These are phyloP conservation scores for Pristionchus mayeri DNA, from an alignment of 2,888 invertebrate genomes.

Conservation along the genomic window DNA sequence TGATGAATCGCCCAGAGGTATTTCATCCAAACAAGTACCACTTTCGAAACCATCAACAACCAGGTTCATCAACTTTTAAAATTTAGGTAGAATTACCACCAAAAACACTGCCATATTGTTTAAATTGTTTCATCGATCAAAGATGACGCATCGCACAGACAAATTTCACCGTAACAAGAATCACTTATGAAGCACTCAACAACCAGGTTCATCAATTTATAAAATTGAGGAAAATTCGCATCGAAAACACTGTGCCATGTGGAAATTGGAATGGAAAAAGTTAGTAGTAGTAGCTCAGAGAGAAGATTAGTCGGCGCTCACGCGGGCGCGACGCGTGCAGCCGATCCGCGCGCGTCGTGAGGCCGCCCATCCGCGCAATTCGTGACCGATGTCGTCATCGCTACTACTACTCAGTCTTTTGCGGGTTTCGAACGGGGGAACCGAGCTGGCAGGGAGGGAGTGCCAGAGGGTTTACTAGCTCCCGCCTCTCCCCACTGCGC, in stretches of 20 bases:
- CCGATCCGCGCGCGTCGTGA: constrained; percentile 1
- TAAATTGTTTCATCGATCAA: no score
- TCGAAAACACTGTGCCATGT: no score
- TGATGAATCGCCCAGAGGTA: no score
- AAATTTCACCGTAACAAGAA: neutral
- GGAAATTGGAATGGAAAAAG: no score
- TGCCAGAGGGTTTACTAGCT: neutral
- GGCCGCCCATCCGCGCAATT: constrained; percentile 30
- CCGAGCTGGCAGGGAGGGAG: neutral
- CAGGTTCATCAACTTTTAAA: no score
- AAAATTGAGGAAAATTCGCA: no score
- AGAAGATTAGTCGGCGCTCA: constrained; percentile 56
- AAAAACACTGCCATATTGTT: no score
- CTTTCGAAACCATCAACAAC: no score
- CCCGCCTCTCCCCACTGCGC: no score
- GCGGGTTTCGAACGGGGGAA: neutral
- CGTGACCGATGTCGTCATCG: constrained; percentile 46
- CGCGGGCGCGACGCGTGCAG: constrained; percentile 24
- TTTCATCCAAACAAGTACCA: no score
- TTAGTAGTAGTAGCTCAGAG: constrained; percentile 51
- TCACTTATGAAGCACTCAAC: neutral
- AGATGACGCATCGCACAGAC: neutral
- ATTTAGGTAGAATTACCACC: no score
- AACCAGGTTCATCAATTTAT: no score
- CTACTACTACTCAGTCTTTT: constrained; percentile 21